Evolutionary conservation across 2,888 invertebrate genomes (phyloP).

Genomic region (Alcis repandata): DNA sequence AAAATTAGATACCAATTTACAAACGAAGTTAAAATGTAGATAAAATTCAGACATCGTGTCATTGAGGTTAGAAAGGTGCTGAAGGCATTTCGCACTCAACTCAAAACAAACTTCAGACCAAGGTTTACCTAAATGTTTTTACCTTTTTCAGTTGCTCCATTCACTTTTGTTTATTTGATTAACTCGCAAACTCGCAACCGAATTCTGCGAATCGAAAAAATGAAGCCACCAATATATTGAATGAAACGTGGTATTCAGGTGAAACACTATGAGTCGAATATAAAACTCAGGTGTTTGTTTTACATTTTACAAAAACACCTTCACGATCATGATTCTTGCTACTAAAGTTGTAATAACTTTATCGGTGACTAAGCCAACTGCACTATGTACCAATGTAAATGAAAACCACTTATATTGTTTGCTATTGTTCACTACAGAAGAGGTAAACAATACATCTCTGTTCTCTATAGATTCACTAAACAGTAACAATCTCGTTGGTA

Average conservation of each 20-base stretch:
- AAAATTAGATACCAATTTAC: not conserved
- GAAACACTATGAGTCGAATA: conserved; percentile 6
- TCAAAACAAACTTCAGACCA: conserved; percentile 41
- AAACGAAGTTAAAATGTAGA: not conserved
- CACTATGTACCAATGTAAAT: not conserved
- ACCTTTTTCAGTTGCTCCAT: conserved; percentile 21
- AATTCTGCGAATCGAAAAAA: conserved; percentile 3
- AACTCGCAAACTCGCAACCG: not conserved
- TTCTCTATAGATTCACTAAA: conserved; percentile 23
- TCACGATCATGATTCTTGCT: not conserved
- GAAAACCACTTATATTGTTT: not conserved
- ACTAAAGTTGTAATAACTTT: not conserved
- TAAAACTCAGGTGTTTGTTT: not conserved
- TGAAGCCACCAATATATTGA: not conserved
- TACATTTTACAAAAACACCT: too few relatives aligned
- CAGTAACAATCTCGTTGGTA: conserved; percentile 36
- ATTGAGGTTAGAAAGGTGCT: conserved; percentile 60
- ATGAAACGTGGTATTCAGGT: not conserved
- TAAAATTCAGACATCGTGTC: conserved; percentile 43
- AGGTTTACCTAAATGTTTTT: conserved; percentile 41
- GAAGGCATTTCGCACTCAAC: conserved; percentile 46
- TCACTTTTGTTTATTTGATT: conserved; percentile 33
- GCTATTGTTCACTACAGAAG: not conserved
- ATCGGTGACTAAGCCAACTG: not conserved
- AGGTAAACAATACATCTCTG: not conserved